Percentiles rank a stretch among this genome's conserved stretches.
phyloP scores from a whole-genome alignment of 2,888 invertebrate species.

The Patella depressa region DNA sequence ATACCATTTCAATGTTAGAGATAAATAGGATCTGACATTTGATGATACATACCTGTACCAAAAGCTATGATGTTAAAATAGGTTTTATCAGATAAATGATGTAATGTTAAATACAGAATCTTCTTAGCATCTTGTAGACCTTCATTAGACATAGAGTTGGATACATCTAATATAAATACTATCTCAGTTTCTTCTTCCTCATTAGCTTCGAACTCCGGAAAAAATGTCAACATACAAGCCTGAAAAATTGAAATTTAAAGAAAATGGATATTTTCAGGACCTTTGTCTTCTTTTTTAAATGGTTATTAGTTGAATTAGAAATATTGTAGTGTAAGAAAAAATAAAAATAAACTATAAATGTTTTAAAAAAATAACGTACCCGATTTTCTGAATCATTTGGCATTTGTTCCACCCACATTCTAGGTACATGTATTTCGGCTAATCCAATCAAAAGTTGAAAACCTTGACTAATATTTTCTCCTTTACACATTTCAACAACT shows the following conservation, averaged over 20 bases:
- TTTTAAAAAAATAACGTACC: slow-evolving; percentile 37
- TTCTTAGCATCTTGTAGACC: slow-evolving; percentile 64
- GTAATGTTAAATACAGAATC: slow-evolving; percentile 64
- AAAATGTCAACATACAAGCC: slow-evolving; percentile 72
- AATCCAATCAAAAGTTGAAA: slow-evolving; percentile 70
- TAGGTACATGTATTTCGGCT: slow-evolving; percentile 71
- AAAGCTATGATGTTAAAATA: slow-evolving; percentile 72
- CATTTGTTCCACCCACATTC: slow-evolving; percentile 72
- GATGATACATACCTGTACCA: slow-evolving; percentile 63
- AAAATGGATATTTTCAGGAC: no score
- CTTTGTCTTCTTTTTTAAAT: no score
- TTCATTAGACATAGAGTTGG: slow-evolving; percentile 71
- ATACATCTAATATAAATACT: slow-evolving; percentile 70
- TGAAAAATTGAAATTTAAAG: slow-evolving; percentile 35
- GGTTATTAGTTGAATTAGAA: no score
- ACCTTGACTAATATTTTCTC: slow-evolving; percentile 62
- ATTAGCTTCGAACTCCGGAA: slow-evolving; percentile 71
- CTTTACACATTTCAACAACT: slow-evolving; percentile 62
- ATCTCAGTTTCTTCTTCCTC: slow-evolving; percentile 57
- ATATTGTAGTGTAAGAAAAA: no score
- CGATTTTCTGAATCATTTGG: slow-evolving; percentile 51
- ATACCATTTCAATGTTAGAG: no score
- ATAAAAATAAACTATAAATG: no score
- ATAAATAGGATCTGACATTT: no score
- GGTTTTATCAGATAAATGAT: slow-evolving; percentile 64